Evolutionary conservation across 1,140 invertebrate species (phyloP).

Genomic region (Apolygus lucorum): DNA sequence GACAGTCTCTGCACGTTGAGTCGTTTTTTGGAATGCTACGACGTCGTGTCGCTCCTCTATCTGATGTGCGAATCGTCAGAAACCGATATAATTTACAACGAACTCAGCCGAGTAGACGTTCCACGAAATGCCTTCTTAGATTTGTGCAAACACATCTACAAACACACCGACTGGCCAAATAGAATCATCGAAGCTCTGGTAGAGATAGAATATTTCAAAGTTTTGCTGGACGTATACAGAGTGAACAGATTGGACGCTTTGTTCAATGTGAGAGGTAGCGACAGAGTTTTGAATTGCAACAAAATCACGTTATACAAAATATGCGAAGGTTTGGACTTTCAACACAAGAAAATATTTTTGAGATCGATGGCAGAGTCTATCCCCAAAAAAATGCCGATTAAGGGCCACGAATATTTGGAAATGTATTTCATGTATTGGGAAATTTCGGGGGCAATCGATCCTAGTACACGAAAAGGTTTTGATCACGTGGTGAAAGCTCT

Average conservation of each 20-base stretch:
- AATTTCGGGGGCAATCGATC: background rate
- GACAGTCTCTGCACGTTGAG: background rate
- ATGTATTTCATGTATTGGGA: conserved; percentile 1
- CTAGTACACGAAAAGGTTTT: background rate
- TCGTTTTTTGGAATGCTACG: background rate
- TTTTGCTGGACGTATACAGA: background rate
- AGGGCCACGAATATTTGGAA: background rate
- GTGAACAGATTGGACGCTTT: background rate
- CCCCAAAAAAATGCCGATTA: background rate
- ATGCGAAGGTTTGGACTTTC: background rate
- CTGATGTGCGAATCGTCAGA: background rate
- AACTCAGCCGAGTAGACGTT: background rate
- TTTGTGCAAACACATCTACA: background rate
- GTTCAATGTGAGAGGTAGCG: background rate
- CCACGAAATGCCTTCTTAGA: background rate
- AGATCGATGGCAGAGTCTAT: background rate
- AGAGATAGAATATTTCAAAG: background rate
- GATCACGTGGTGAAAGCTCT: background rate
- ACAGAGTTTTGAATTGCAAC: background rate
- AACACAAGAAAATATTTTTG: background rate
- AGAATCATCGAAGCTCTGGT: background rate
- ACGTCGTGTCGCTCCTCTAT: background rate
- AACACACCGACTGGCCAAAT: background rate
- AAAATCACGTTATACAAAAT: background rate
- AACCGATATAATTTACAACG: background rate